A percentile compares a stretch with the other conserved stretches of the same genome.
These are phyloP conservation scores for Meriones psammophilus DNA, from an alignment of 2,797 vertebrate species.

Conservation along the genomic window DNA sequence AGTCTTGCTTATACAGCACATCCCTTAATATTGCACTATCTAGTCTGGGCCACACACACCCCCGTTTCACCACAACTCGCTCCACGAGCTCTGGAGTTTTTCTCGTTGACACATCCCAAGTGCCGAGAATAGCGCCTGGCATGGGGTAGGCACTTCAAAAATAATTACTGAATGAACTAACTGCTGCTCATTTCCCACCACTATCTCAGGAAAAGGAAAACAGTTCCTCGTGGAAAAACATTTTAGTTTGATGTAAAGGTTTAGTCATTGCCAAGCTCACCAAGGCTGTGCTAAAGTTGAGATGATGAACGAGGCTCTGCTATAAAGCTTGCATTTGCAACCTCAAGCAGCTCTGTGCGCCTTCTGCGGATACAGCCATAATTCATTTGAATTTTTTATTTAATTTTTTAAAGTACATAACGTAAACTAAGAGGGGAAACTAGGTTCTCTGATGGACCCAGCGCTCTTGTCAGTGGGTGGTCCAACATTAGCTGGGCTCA, in stretches of 20 bases:
- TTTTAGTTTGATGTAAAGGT: constrained; percentile 26
- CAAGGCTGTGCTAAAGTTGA: background rate
- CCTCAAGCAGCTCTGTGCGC: background rate
- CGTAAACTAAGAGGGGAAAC: constrained; percentile 1
- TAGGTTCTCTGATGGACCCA: background rate
- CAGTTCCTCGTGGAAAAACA: background rate
- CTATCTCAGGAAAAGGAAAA: constrained; percentile 34
- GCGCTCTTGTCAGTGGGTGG: background rate
- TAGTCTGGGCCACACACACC: background rate
- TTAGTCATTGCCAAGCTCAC: constrained; percentile 7
- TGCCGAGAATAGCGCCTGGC: constrained; percentile 57
- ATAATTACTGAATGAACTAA: constrained; percentile 61
- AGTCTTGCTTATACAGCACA: accelerated
- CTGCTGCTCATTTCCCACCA: constrained; percentile 46
- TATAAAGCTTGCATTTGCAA: background rate
- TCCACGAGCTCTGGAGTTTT: constrained; percentile 26
- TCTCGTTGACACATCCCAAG: background rate
- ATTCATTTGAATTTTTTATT: background rate
- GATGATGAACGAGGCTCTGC: background rate
- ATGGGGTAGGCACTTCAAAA: constrained; percentile 40
- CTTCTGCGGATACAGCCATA: background rate
- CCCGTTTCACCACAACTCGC: background rate
- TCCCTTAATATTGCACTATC: background rate
- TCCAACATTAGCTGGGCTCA: background rate
- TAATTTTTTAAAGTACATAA: background rate